Evolutionary conservation across 2,797 vertebrate species (phyloP).

Genomic region (Scolopax rusticola): DNA sequence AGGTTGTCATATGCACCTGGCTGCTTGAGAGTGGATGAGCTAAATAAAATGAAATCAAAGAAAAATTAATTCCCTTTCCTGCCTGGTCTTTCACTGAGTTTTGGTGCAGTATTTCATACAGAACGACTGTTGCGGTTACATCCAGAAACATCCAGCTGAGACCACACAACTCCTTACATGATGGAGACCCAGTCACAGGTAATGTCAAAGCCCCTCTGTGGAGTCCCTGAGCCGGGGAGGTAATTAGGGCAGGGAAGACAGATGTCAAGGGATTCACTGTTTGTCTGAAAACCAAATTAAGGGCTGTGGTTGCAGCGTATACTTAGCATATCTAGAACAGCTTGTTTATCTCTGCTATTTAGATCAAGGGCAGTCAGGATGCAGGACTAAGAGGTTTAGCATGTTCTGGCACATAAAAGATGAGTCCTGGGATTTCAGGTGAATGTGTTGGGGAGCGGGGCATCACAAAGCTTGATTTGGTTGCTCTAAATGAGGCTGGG

Average conservation of each 20-base stretch:
- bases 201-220: background rate
- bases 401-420: background rate
- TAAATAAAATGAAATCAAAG: background rate
- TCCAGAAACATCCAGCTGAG: background rate
- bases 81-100: accelerated
- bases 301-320: background rate
- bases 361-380: background rate
- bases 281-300: background rate
- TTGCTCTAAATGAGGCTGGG: background rate
- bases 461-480: background rate
- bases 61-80: background rate
- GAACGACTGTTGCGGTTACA: accelerated
- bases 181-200: background rate
- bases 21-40: background rate
- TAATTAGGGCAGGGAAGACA: background rate
- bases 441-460: background rate
- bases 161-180: background rate
- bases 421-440: background rate
- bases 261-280: background rate
- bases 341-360: conserved; percentile 16
- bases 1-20: accelerated
- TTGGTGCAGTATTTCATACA: background rate
- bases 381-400: background rate
- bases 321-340: conserved; percentile 35
- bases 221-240: accelerated